Base-by-base conservation (phyloP, 2,888 invertebrate species). In the Biston stratarius region DNA sequence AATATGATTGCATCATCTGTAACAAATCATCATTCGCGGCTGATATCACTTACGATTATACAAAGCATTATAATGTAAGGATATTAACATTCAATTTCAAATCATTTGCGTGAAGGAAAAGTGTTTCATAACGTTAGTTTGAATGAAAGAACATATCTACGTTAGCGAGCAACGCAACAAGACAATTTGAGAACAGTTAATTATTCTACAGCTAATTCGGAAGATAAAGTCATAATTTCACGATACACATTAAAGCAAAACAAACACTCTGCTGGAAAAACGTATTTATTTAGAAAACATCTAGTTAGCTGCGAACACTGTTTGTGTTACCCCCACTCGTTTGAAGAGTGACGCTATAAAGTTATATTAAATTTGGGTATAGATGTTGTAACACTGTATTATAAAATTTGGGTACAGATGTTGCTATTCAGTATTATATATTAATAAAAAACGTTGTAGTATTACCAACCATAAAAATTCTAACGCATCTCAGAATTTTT, bases 191-290 rank as follows among this genome's bases (percentile, higher is more conserved):
- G 59, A 63, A 33, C 38, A 38, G 11, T 49, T 59, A 67, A 67
- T 60, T 59, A 63, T 53, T 47, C 44, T 44, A 55, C n/a, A 56
- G 67, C 62, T 57, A 65, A 61, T 63, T 68, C 55, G n/a, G 61
- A 34, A 64, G 63, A 68, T 67, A 69, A 61, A 73, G 66, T 60
- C 67, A 73, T 73, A 64, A 72, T 64, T 69, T 59, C 42, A 40
- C 36, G 40, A 53, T 60, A 63, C 57, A 53, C 57, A 55, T 57
- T 36, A 40, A 59, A 56, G 62, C 48, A 64, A 70, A 67, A 70
- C 62, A 73, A 69, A 73, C 72, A 55, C 53, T 49, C 49, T 34
- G 60, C 40, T 55, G 36, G 9, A 49, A 59, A 62, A 53, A 61
- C 59, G 38, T 67, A 64, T 67, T 64, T 70, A 70, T 70, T 67